Evolutionary conservation across 2,888 invertebrate species (phyloP), one percentile per base, ranked within the genome.

Genomic region (Cyaniris semiargus): DNA sequence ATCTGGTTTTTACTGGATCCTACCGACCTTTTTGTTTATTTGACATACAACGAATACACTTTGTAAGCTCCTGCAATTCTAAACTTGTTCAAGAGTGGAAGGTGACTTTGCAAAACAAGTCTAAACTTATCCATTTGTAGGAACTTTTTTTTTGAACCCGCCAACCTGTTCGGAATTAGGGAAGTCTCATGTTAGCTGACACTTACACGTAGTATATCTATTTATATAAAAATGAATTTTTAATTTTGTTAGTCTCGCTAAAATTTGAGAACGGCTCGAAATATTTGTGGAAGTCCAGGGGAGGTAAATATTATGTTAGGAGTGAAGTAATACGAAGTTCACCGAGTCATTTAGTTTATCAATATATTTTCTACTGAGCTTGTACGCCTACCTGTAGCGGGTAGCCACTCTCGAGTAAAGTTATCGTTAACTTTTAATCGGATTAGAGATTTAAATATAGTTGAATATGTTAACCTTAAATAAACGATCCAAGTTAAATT

Each of bases 51-150:
- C 56, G n/a, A 70, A 38, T 71, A 71, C 44, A 71, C 8, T 71
- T 72, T 15, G 48, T n/a, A 72, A 13, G 48, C 44, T 38, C 44
- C 72, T 48, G 53, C 27, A 18, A 53, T 18, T 18, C 74, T 72
- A 48, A 23, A 38, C 72, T 44, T 23, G 44, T 48, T 38, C 48
- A 44, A 72, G 15, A 48, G 72, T 48, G 10, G 44, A 53, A 74
- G 74, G 27, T 74, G 74, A 74, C 48, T 72, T 72, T 48, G 48
- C 27, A 27, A 15, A 74, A 53, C 23, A 74, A 53, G 53, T 74
- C 53, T 13, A 18, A 53, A 74, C 53, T 74, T 48, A 21, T 74
- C 48, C 27, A 74, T 48, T 74, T 53, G 74, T 27, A 6, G 1
- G 15, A 74, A 74, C 48, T 72, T 72, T 44, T 48, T 72, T 44